Conservation (phyloP, 2,797 vertebrate species). For the Mormyrops attenuatus region DNA sequence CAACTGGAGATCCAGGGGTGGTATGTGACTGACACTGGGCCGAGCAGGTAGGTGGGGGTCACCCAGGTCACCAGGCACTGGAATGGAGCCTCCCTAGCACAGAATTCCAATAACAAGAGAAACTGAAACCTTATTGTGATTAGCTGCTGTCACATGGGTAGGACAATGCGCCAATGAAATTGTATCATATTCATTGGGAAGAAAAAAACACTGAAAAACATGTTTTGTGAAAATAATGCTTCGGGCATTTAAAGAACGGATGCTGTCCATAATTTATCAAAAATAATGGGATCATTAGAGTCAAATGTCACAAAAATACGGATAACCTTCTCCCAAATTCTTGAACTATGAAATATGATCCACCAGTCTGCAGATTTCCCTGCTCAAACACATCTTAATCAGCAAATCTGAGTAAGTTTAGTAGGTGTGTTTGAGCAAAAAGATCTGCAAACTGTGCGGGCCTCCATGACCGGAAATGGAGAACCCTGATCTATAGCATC, state of each 20-base stretch:
- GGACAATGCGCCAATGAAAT: neutral
- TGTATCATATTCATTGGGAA: neutral
- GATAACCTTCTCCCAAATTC: neutral
- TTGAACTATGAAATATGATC: neutral
- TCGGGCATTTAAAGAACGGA: neutral
- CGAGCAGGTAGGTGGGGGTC: slow-evolving; percentile 62
- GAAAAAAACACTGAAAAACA: neutral
- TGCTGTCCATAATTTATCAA: neutral
- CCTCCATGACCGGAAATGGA: neutral
- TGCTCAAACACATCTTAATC: neutral
- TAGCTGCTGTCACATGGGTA: neutral
- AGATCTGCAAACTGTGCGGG: neutral
- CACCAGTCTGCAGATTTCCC: neutral
- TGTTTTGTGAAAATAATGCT: neutral
- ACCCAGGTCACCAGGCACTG: slow-evolving; percentile 41
- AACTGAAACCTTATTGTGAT: neutral
- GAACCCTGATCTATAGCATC: neutral
- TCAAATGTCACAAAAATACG: neutral
- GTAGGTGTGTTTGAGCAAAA: neutral
- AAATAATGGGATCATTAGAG: neutral
- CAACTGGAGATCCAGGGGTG: slow-evolving; percentile 45
- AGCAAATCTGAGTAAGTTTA: neutral
- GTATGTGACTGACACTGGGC: slow-evolving; percentile 66
- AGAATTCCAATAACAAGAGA: neutral
- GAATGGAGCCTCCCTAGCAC: slow-evolving; percentile 57